Evolutionary conservation across 1,140 invertebrate species (phyloP), one percentile per base, ranked within the genome.

Genomic region (Portunus trituberculatus): DNA sequence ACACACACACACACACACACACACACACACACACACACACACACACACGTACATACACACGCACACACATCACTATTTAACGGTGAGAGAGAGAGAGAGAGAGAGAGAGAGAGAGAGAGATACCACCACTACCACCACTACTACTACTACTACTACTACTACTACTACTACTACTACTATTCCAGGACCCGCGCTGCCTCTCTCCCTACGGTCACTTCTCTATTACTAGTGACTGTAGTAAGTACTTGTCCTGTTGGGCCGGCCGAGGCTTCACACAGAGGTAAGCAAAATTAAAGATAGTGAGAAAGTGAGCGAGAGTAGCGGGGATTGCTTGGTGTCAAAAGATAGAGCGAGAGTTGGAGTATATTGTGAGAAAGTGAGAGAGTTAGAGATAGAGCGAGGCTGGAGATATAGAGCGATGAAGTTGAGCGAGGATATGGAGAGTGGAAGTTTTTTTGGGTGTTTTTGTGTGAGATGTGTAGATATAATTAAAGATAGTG

Each of bases 111-210:
- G 12, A 12, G 12, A 59, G 52, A 20, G 1, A 59, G 52, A 59
- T 20, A 10, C 12, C 0, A 76, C 67, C 3, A 2, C 20, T n/a
- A 16, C 20, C 0, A 76, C 67, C 20, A 76, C 67, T 8, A 76
- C 67, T 8, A 76, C 67, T 76, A 76, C 67, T 8, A 76, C 67
- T 76, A 76, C 67, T 8, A 76, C 67, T 76, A 76, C 67, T 8
- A 76, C 67, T n/a, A 76, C 67, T 76, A 76, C 67, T 76, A 76
- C 67, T n/a, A 76, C 67, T 16, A 76, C 67, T 76, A 76, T 76
- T 20, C 0, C 67, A n/a, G 67, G 67, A 76, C 25, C 67, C 67
- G 1, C 20, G 67, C 20, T 76, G 67, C 8, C 20, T 76, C 0
- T 76, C 67, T 0, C 67, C 67, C 20, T 76, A 76, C n/a, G 67